Evolutionary conservation across 2,797 vertebrate genomes (phyloP).

Genomic region (Smutsia temminckii): DNA sequence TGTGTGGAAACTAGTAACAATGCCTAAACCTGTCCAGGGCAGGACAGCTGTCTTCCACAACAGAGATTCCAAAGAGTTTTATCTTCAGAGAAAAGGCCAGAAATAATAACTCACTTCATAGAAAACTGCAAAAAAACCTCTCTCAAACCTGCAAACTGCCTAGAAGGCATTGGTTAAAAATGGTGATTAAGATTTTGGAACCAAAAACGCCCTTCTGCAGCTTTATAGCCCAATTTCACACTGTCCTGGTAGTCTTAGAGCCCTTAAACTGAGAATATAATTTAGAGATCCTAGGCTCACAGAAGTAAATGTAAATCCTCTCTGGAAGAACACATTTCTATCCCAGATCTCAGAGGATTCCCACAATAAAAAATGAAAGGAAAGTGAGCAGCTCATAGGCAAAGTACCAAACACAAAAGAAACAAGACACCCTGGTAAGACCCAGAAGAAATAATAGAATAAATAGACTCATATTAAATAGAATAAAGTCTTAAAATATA

Average conservation of each 20-base stretch:
- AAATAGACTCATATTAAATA: not conserved
- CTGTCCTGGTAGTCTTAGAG: not conserved
- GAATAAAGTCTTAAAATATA: not conserved
- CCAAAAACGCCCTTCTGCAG: not conserved
- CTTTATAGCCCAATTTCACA: not conserved
- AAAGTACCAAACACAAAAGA: not conserved
- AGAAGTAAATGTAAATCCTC: not conserved
- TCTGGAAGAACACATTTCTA: not conserved
- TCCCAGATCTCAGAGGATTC: not conserved
- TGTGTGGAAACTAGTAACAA: not conserved
- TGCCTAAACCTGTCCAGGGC: not conserved
- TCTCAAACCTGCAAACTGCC: not conserved
- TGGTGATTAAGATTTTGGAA: not conserved
- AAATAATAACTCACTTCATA: not conserved
- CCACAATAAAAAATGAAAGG: not conserved
- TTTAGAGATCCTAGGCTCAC: not conserved
- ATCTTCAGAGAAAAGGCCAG: not conserved
- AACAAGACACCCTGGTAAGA: not conserved
- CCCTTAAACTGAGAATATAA: constrained; percentile 15
- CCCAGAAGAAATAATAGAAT: not conserved
- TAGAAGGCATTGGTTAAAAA: not conserved
- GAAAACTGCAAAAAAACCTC: not conserved
- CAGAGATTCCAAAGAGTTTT: not conserved
- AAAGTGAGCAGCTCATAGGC: not conserved
- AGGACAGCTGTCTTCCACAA: not conserved